Evolutionary conservation across 2,888 invertebrate genomes (phyloP), one percentile per base, ranked within the genome.

Genomic region (Drosophila atroscutellata): DNA sequence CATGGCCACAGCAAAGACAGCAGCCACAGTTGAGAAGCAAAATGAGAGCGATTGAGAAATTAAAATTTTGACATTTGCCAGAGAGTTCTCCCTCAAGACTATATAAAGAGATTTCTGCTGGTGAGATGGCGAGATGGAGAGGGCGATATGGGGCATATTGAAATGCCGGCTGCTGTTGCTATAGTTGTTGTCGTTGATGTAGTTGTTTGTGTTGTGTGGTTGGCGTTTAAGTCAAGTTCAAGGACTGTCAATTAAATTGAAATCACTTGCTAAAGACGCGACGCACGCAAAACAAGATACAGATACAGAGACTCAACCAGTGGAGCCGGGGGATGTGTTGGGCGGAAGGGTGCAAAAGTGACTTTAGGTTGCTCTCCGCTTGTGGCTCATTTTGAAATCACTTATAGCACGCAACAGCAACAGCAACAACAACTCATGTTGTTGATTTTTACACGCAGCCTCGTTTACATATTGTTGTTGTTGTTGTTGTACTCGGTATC

Each of bases 191-290:
- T 42, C 42, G 64, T 34, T 69, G 51, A 28, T 60, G 61, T 50
- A 61, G 74, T 64, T 83, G 73, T 63, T 77, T 67, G 64, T 81
- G 79, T 66, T 83, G 73, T 62, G 67, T 82, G 77, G 59, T 83
- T 83, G 81, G 86, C 89, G 85, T 89, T 85, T 85, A 91, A 90
- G 90, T 90, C 91, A 91, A 90, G 91, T 91, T 90, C 91, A 88
- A 90, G 90, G 90, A 90, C 90, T 91, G 89, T 89, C 90, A 90
- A 90, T 91, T 92, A 84, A 91, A 90, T 91, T 89, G 86, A 91
- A 87, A 87, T 87, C 89, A 89, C 83, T 87, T 87, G 87, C 88
- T 86, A 75, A 87, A 87, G 83, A 71, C 71, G 74, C 72, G 68
- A 60, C 49, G 63, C 58, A 61, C 57, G 60, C 68, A 81, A 82